Conservation (phyloP, 2,113 vertebrate species). For the Grus americana region DNA sequence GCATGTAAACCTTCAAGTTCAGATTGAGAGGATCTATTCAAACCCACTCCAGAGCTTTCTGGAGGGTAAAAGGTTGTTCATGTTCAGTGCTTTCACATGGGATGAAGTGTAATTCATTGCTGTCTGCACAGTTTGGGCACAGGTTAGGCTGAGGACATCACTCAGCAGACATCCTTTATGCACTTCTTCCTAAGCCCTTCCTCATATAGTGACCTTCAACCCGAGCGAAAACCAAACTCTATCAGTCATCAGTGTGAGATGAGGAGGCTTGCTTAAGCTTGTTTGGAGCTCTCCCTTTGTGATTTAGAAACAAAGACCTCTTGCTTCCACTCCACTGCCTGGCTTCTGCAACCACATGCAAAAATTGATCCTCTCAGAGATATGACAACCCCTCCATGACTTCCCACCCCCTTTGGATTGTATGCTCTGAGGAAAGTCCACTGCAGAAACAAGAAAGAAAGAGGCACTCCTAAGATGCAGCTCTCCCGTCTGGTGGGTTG, state of each 20-base stretch:
- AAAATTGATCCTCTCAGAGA: not conserved
- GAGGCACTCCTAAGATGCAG: not conserved
- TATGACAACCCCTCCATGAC: accelerated
- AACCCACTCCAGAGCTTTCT: not conserved
- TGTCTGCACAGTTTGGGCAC: not conserved
- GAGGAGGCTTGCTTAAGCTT: not conserved
- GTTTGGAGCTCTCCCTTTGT: not conserved
- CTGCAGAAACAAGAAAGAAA: not conserved
- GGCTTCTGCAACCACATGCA: not conserved
- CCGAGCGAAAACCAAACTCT: not conserved
- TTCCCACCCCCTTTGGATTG: not conserved
- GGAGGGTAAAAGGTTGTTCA: not conserved
- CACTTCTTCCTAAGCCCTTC: not conserved
- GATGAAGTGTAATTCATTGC: not conserved
- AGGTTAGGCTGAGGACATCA: not conserved
- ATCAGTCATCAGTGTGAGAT: not conserved
- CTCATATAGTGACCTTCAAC: not conserved
- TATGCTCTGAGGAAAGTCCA: not conserved
- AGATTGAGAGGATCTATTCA: not conserved
- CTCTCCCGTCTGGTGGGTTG: not conserved
- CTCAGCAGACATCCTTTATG: not conserved
- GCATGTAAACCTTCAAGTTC: not conserved
- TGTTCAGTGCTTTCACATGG: not conserved
- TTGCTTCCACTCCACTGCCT: not conserved
- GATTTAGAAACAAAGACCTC: not conserved